phyloP scores from a whole-genome alignment of 2,888 invertebrate species.

The Nomada ferruginata region DNA sequence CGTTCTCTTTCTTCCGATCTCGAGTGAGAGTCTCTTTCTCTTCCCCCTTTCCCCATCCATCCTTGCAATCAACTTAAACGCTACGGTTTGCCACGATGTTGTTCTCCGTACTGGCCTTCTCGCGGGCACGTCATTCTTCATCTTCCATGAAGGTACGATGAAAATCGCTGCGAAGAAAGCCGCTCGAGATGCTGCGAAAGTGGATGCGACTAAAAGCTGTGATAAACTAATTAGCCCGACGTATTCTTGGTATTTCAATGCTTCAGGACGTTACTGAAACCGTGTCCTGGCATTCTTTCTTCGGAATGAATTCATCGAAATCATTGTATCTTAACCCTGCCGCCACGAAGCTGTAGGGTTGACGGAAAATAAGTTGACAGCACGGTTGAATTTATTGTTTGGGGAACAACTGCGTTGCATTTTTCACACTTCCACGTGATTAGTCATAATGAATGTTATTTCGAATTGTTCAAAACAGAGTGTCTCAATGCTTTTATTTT shows the following conservation, averaged over 20 bases:
- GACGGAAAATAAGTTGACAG: background rate
- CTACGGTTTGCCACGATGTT: constrained; percentile 69
- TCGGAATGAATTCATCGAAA: constrained; percentile 40
- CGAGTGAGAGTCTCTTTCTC: too few species aligned
- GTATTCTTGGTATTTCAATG: background rate
- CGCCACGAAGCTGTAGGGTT: background rate
- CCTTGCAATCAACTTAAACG: constrained; percentile 72
- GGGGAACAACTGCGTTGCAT: background rate
- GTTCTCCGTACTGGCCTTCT: constrained; percentile 13
- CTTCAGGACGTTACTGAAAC: constrained; percentile 27
- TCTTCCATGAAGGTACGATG: constrained; percentile 15
- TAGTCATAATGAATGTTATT: too few species aligned
- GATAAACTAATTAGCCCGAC: constrained; percentile 28
- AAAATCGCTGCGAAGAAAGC: constrained; percentile 31
- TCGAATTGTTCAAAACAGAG: background rate
- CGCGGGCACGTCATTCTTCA: background rate
- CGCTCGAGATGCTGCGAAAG: background rate
- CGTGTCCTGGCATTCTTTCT: constrained; percentile 26
- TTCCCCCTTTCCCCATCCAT: background rate
- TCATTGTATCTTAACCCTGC: background rate
- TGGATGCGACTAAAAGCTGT: constrained; percentile 29
- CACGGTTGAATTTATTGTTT: background rate
- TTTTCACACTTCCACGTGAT: background rate
- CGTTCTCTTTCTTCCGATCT: background rate
- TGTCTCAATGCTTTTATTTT: background rate